These are phyloP conservation scores for Aphidius gifuensis DNA, from an alignment of 1,140 invertebrate species.

Conservation along the genomic window DNA sequence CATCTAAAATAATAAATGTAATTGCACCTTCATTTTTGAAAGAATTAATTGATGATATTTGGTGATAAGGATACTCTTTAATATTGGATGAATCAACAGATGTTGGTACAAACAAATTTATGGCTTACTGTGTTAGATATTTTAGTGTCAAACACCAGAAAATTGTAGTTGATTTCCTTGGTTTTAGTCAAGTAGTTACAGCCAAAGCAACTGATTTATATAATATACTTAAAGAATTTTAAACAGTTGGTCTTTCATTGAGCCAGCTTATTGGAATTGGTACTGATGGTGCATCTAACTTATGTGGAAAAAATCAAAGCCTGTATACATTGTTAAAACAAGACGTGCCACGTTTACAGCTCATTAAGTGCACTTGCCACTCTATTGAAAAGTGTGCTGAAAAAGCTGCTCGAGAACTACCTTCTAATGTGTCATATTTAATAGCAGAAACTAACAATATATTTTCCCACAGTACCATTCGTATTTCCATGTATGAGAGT, in stretches of 20 bases:
- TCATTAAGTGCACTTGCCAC: constrained; percentile 35
- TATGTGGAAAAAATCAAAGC: constrained; percentile 37
- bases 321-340: constrained; percentile 30
- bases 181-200: constrained; percentile 27
- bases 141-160: too few species aligned
- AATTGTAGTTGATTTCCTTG: constrained; percentile 28
- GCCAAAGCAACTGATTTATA: constrained; percentile 22
- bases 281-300: constrained; percentile 40
- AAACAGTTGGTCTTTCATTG: constrained; percentile 23
- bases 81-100: too few species aligned
- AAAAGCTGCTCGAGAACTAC: constrained; percentile 33
- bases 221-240: constrained; percentile 14
- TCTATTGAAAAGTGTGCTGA: constrained; percentile 31
- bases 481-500: not conserved
- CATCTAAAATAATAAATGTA: too few species aligned
- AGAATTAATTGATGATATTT: too few species aligned
- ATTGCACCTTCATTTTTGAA: too few species aligned
- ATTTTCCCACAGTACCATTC: constrained; percentile 1
- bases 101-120: too few species aligned
- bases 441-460: constrained; percentile 2
- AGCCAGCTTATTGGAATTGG: constrained; percentile 38
- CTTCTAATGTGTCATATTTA: constrained; percentile 2
- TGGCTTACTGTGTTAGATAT: too few species aligned
- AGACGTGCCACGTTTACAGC: constrained; percentile 24
- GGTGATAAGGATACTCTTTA: too few species aligned